A percentile compares a stretch with the other conserved stretches of the same genome.
These are phyloP conservation scores for Phylloscopus collybita DNA, from an alignment of 2,797 vertebrate genomes.

Conservation along the genomic window DNA sequence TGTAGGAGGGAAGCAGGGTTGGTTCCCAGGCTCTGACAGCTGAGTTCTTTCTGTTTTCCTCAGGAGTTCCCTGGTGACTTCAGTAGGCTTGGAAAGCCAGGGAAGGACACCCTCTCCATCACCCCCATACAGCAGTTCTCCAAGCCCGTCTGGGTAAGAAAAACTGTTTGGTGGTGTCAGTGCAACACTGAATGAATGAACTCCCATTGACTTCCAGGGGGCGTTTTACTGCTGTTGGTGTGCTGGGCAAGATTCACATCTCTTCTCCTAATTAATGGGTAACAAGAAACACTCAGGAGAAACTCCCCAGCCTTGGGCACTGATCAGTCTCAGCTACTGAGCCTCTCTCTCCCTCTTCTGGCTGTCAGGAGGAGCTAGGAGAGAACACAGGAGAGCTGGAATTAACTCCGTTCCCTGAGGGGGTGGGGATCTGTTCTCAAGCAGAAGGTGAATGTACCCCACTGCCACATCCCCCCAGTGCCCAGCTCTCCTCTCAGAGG, in stretches of 20 bases:
- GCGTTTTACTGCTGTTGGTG: not conserved
- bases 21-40: not conserved
- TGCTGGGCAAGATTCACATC: not conserved
- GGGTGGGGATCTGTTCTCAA: not conserved
- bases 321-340: not conserved
- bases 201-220: not conserved
- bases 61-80: slow-evolving; percentile 83
- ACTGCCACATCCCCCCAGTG: not conserved
- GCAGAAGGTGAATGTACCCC: not conserved
- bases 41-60: not conserved
- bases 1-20: not conserved
- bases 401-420: not conserved
- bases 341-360: not conserved
- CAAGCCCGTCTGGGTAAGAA: slow-evolving; percentile 84
- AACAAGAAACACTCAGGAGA: not conserved
- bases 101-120: slow-evolving; percentile 83
- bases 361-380: not conserved
- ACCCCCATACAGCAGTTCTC: slow-evolving; percentile 77
- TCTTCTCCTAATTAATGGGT: not conserved
- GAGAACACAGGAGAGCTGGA: not conserved
- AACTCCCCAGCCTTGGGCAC: not conserved
- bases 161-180: not conserved
- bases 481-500: not conserved
- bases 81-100: slow-evolving; percentile 78
- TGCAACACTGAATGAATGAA: not conserved